Conservation (phyloP, 1,140 invertebrate species). For the Bathynomus jamesi region DNA sequence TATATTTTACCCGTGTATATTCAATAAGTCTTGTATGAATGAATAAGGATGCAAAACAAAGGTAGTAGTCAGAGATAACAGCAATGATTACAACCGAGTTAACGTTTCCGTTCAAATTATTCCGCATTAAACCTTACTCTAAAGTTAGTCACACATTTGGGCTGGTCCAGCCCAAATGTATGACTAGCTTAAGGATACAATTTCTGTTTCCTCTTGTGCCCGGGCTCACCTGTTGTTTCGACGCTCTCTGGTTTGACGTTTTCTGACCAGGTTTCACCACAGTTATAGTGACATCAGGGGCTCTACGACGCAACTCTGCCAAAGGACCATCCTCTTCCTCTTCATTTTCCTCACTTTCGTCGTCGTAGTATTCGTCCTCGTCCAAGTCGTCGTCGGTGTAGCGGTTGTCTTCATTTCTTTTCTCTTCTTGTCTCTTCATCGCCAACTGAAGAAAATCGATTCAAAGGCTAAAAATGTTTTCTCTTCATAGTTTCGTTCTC, state of each 20-base stretch:
- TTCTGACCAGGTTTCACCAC: slow-evolving; percentile 30
- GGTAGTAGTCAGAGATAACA: too few species aligned
- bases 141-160: too few species aligned
- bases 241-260: slow-evolving; percentile 6
- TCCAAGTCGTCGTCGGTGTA: slow-evolving; percentile 15
- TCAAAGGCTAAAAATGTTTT: neutral
- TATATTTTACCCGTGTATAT: too few species aligned
- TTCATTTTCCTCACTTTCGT: slow-evolving; percentile 11
- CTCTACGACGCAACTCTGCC: slow-evolving; percentile 39
- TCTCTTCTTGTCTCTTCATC: slow-evolving; percentile 12
- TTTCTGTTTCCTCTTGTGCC: too few species aligned
- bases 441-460: neutral
- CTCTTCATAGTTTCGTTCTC: neutral
- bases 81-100: too few species aligned
- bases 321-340: slow-evolving; percentile 34
- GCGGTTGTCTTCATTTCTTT: neutral
- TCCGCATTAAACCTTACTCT: too few species aligned
- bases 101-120: too few species aligned
- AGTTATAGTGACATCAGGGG: slow-evolving; percentile 43
- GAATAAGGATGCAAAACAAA: too few species aligned
- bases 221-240: slow-evolving; percentile 9
- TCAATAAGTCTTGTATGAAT: too few species aligned
- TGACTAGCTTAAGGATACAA: too few species aligned
- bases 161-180: too few species aligned
- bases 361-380: slow-evolving; percentile 17